Evolutionary conservation across 1,140 invertebrate genomes (phyloP).

Genomic region (Anadara kagoshimensis): DNA sequence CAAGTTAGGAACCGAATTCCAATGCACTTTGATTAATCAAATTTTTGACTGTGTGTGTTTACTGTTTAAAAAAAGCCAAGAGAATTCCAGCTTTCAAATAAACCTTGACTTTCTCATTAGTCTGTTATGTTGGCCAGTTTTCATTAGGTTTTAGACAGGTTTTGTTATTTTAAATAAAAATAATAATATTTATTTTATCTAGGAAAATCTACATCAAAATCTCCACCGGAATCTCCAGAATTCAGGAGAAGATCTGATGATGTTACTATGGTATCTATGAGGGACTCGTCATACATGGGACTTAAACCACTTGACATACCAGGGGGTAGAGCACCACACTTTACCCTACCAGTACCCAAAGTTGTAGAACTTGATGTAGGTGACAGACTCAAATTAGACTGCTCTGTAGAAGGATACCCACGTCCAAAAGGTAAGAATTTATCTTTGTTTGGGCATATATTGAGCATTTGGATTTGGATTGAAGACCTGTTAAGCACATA

Average conservation of each 20-base stretch:
- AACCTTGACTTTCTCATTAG: not conserved
- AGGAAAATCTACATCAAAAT: slow-evolving; percentile 50
- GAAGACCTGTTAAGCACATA: too few species aligned
- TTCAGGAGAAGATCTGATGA: slow-evolving; percentile 6
- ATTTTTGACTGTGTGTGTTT: too few species aligned
- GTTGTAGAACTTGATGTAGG: slow-evolving; percentile 64
- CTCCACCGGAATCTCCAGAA: slow-evolving; percentile 42
- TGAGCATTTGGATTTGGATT: too few species aligned
- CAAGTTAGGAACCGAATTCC: too few species aligned
- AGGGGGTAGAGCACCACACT: slow-evolving; percentile 58
- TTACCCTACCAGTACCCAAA: slow-evolving; percentile 61
- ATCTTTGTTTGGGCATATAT: too few species aligned
- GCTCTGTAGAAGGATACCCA: slow-evolving; percentile 65
- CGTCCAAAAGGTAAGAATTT: slow-evolving; percentile 60
- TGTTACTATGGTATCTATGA: slow-evolving; percentile 20
- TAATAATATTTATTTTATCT: slow-evolving; percentile 3
- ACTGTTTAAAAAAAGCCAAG: too few species aligned
- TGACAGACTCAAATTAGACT: slow-evolving; percentile 65
- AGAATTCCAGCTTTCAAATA: too few species aligned
- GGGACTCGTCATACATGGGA: slow-evolving; percentile 29
- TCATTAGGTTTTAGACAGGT: not conserved
- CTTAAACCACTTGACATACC: slow-evolving; percentile 38
- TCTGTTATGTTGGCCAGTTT: not conserved
- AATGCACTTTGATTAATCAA: too few species aligned
- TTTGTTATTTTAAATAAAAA: not conserved